A percentile compares a stretch with the other conserved stretches of the same genome.
Conservation (phyloP, 2,888 invertebrate species). For the Rhagonycha lutea region DNA sequence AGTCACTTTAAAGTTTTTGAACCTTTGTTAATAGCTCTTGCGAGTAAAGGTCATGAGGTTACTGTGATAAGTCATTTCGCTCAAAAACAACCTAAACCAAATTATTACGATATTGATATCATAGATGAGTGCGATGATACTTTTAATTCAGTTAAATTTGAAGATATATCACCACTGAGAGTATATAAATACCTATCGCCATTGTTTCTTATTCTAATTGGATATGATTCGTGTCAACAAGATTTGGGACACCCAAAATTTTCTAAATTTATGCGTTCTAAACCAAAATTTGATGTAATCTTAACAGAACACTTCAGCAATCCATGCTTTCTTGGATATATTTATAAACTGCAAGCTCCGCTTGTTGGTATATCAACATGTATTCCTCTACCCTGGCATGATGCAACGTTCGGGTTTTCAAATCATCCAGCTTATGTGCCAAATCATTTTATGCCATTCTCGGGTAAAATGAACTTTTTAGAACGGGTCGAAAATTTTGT, state of each 20-base stretch:
- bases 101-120: slow-evolving; percentile 32
- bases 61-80: slow-evolving; percentile 71
- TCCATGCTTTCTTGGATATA: slow-evolving; percentile 69
- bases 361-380: slow-evolving; percentile 59
- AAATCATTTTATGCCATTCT: slow-evolving; percentile 50
- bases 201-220: slow-evolving; percentile 1
- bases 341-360: slow-evolving; percentile 63
- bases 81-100: slow-evolving; percentile 18
- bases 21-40: slow-evolving; percentile 64
- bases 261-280: not conserved
- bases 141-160: not conserved
- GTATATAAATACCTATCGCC: not conserved
- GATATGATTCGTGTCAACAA: slow-evolving; percentile 13
- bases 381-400: slow-evolving; percentile 55
- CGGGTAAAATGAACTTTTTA: slow-evolving; percentile 41
- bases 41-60: slow-evolving; percentile 66
- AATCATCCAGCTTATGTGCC: slow-evolving; percentile 56
- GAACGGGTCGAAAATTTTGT: slow-evolving; percentile 43
- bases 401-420: slow-evolving; percentile 54
- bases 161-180: not conserved
- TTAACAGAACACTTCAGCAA: slow-evolving; percentile 71
- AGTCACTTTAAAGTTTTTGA: slow-evolving; percentile 72
- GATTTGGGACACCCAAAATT: slow-evolving; percentile 36
- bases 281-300: slow-evolving; percentile 65
- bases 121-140: not conserved